Conservation (phyloP, 2,888 invertebrate species). For the Silvanus unidentatus region DNA sequence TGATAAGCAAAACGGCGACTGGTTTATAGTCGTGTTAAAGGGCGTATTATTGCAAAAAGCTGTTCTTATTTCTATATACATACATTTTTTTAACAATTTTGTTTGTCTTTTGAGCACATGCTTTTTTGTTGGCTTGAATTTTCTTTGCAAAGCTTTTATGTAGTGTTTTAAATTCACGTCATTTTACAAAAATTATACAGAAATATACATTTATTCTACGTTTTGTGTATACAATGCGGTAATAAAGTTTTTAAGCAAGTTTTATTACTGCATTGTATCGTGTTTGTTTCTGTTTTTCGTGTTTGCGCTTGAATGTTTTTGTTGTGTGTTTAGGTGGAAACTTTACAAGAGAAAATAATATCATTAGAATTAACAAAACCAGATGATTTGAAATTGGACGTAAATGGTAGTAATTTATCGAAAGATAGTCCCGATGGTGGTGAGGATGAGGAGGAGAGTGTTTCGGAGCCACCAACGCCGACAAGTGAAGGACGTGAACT, state of each 20-base stretch:
- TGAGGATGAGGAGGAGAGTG: conserved; percentile 50
- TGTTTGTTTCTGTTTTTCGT: too few species aligned
- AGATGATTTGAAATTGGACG: conserved; percentile 27
- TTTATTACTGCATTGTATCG: too few species aligned
- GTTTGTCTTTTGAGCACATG: neutral
- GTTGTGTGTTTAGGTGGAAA: conserved; percentile 83
- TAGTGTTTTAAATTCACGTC: too few species aligned
- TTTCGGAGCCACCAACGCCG: conserved; percentile 48
- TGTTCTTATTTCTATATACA: too few species aligned
- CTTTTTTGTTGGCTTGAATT: too few species aligned
- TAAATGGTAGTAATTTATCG: conserved; percentile 24
- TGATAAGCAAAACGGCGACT: neutral
- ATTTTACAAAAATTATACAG: too few species aligned
- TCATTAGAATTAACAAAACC: conserved; percentile 71
- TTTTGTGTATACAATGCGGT: too few species aligned
- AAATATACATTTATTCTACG: too few species aligned
- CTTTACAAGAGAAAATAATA: conserved; percentile 85
- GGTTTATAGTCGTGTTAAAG: conserved; percentile 12
- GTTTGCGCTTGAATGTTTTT: too few species aligned
- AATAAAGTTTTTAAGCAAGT: too few species aligned
- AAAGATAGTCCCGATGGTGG: conserved; percentile 27
- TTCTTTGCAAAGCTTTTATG: too few species aligned
- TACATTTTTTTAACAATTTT: neutral
- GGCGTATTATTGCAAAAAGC: too few species aligned
- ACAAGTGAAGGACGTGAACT: conserved; percentile 50